A percentile compares a stretch with the other conserved stretches of the same genome.
These are phyloP conservation scores for Trichogramma dendrolimi DNA, from an alignment of 2,888 invertebrate genomes.

Conservation along the genomic window DNA sequence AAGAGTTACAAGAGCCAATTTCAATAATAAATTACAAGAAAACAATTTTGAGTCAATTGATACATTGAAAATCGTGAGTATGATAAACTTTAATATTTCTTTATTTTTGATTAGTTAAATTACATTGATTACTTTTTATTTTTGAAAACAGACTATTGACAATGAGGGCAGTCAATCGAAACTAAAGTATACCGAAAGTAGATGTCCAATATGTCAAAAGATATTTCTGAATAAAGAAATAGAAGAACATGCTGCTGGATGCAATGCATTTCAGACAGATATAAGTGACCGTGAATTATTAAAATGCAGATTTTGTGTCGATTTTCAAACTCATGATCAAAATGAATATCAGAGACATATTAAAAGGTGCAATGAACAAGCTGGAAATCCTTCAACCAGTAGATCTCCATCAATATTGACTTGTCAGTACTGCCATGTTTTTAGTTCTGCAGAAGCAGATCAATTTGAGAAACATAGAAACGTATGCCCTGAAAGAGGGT, in stretches of 20 bases:
- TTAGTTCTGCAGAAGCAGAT: no score
- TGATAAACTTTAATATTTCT: no score
- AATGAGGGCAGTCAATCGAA: constrained; percentile 15
- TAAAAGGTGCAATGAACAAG: constrained; percentile 29
- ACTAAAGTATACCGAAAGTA: constrained; percentile 9
- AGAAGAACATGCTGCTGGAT: constrained; percentile 40
- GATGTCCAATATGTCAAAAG: constrained; percentile 43
- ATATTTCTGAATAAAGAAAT: constrained; percentile 35
- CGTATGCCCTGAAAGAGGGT: no score
- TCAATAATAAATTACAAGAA: background rate
- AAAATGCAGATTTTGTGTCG: constrained; percentile 36
- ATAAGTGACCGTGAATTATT: constrained; percentile 16
- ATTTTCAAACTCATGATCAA: constrained; percentile 32
- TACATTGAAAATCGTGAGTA: no score
- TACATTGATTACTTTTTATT: background rate
- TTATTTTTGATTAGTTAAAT: constrained; percentile 10
- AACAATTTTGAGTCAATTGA: background rate
- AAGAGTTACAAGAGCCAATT: constrained; percentile 11
- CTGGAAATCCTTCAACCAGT: background rate
- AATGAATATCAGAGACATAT: constrained; percentile 36
- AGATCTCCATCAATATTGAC: no score
- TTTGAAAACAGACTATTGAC: background rate
- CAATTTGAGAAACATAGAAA: no score
- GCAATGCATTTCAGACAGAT: constrained; percentile 33
- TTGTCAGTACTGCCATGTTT: no score